phyloP scores from a whole-genome alignment of 1,140 invertebrate genomes.

The Hyphantria cunea region DNA sequence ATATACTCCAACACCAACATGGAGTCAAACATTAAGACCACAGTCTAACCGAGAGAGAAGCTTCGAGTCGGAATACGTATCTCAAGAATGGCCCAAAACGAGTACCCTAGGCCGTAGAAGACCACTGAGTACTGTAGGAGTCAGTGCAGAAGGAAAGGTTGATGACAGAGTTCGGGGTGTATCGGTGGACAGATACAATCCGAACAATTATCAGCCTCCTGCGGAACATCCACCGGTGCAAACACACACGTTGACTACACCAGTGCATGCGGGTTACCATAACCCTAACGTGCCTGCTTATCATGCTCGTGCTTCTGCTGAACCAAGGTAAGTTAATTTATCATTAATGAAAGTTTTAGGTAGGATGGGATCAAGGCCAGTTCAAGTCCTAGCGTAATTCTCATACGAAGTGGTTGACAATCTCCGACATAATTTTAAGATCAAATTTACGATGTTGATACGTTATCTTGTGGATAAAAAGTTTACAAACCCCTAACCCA shows the following conservation, averaged over 20 bases:
- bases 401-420: too few species aligned
- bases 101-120: constrained; percentile 65
- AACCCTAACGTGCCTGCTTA: constrained; percentile 73
- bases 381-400: too few species aligned
- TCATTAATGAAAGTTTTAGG: background rate
- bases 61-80: constrained; percentile 69
- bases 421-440: too few species aligned
- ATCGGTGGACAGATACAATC: constrained; percentile 74
- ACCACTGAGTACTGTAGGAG: constrained; percentile 64
- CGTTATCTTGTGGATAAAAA: too few species aligned
- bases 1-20: constrained; percentile 60
- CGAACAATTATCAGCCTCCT: constrained; percentile 65
- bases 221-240: constrained; percentile 70
- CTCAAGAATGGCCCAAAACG: constrained; percentile 73
- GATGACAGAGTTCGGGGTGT: constrained; percentile 66
- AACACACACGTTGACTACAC: constrained; percentile 58
- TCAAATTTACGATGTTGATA: too few species aligned
- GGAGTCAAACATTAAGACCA: constrained; percentile 77
- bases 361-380: too few species aligned
- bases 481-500: too few species aligned
- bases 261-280: constrained; percentile 59
- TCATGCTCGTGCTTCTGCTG: constrained; percentile 70
- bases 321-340: constrained; percentile 63
- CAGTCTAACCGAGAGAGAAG: constrained; percentile 73
- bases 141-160: constrained; percentile 46